These are phyloP conservation scores for Halictus rubicundus DNA, from an alignment of 1,140 invertebrate genomes.

Conservation along the genomic window DNA sequence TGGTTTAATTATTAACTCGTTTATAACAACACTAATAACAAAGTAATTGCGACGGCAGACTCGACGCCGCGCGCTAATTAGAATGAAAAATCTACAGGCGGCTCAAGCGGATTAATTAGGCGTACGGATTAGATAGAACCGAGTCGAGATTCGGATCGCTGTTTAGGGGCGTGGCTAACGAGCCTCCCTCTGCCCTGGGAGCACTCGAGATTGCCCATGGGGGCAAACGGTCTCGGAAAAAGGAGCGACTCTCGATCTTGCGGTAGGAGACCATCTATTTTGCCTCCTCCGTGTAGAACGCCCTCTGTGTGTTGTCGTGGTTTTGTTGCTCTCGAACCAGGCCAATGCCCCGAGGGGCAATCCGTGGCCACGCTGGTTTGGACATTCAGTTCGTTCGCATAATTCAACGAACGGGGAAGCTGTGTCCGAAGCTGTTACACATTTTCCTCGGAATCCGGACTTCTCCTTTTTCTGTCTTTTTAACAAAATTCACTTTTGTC, in stretches of 20 bases:
- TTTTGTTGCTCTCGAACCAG: too few relatives aligned
- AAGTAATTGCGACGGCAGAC: conserved; percentile 9
- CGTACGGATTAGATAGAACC: too few relatives aligned
- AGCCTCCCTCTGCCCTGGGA: not conserved
- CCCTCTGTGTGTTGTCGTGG: too few relatives aligned
- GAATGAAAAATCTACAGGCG: conserved; percentile 28
- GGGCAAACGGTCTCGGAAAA: not conserved
- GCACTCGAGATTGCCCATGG: not conserved
- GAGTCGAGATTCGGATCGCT: too few relatives aligned
- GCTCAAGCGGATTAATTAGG: not conserved
- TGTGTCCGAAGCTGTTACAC: not conserved
- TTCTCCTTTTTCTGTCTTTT: not conserved
- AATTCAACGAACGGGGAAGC: not conserved
- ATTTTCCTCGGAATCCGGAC: too few relatives aligned
- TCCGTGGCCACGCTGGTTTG: too few relatives aligned
- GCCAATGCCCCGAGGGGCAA: too few relatives aligned
- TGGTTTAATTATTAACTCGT: conserved; percentile 44
- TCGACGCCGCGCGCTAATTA: not conserved
- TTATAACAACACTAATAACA: conserved; percentile 43
- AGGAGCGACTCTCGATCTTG: too few relatives aligned
- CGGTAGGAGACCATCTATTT: too few relatives aligned
- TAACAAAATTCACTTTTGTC: too few relatives aligned
- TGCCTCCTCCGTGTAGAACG: too few relatives aligned
- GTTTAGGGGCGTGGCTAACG: too few relatives aligned
- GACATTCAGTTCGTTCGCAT: not conserved